Evolutionary conservation across 2,797 vertebrate genomes (phyloP), one percentile per base, ranked within the genome.

Genomic region (Spinus pinus): DNA sequence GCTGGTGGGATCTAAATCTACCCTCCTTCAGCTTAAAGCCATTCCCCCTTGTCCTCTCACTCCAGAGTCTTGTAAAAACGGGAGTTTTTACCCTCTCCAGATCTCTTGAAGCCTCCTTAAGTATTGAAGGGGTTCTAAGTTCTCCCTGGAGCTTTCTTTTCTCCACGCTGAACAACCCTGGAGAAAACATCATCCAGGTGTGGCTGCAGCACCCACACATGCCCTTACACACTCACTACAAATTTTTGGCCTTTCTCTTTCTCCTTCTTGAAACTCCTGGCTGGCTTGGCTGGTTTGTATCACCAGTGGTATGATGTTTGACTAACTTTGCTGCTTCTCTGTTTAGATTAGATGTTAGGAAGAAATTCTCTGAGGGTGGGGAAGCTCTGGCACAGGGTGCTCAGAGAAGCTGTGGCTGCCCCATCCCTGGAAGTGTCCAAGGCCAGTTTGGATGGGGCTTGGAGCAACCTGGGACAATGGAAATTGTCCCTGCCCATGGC

Each of bases 401-500:
- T 14, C 77, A 33, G 46, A 12, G 70, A 1, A 71, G 27, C 10
- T 75, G 57, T 41, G 75, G 16, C 39, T 86, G 57, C 33, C 8
- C 23, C 37, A 42, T 64, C 50, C 25, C 49, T 62, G 56, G 24
- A 2, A 57, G 9, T 31, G 42, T 3, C 1, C 31, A 21, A 60
- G 39, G 15, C 13, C 33, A 37, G 23, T 14, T 0, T 62, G 75
- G n/a, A 62, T 0, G 0, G 5, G 18, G 13, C 22, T 65, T 30
- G 46, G 28, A 61, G 10, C 35, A 50, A 0, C 5, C 14, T 61
- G 49, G 23, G 11, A 2, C 0, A 14, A 31, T 50, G 49, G 17
- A 22, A 58, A 1, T 2, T 22, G 56, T 81, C n/a, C 61, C 30
- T 91, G 28, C 12, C 21, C 3, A 3, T 14, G 6, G 46, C 58